Evolutionary conservation across 2,888 invertebrate species (phyloP).

Genomic region (Tinea trinotella): DNA sequence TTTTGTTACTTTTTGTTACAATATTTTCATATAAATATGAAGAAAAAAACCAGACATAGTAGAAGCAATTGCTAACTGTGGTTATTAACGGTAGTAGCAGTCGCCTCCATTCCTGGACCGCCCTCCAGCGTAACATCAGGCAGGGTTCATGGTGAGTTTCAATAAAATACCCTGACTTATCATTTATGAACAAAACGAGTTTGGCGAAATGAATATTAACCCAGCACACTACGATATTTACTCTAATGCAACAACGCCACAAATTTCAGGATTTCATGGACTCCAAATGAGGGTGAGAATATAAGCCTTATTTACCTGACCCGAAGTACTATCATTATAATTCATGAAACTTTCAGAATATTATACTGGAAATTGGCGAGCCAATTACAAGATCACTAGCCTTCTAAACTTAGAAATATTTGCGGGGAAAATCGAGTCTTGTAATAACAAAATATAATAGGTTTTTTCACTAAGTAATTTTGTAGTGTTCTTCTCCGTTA

Average conservation of each 20-base stretch:
- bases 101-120: too few relatives aligned
- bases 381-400: not conserved
- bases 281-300: not conserved
- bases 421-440: not conserved
- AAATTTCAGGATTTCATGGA: not conserved
- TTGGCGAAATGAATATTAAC: not conserved
- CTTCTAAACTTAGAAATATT: not conserved
- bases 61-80: too few relatives aligned
- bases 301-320: not conserved
- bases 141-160: too few relatives aligned
- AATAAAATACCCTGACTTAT: too few relatives aligned
- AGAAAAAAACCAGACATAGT: too few relatives aligned
- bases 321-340: not conserved
- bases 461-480: not conserved
- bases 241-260: not conserved
- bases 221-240: not conserved
- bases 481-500: conserved; percentile 7
- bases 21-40: too few relatives aligned
- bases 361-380: not conserved
- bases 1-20: too few relatives aligned
- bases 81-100: too few relatives aligned
- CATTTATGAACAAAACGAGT: too few relatives aligned
- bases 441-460: not conserved
- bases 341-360: not conserved
- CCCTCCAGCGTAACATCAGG: too few relatives aligned